Conservation (phyloP, 2,113 vertebrate genomes). For the Boulengeromyrus knoepffleri region DNA sequence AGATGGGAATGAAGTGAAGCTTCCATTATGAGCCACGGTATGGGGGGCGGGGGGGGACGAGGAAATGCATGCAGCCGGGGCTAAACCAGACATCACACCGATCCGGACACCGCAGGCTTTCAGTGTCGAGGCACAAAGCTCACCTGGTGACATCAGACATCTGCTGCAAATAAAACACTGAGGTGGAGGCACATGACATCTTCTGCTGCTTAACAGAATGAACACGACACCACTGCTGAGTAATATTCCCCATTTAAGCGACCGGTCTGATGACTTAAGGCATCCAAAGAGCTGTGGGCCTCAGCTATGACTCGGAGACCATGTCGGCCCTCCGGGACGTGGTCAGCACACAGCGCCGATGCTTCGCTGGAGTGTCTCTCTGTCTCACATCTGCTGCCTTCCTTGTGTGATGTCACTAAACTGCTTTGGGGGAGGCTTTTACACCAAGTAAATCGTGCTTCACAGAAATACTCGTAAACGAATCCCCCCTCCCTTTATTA, state of each 20-base stretch:
- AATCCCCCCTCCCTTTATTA: not conserved
- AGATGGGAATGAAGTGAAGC: not conserved
- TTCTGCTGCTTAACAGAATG: not conserved
- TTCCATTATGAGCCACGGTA: not conserved
- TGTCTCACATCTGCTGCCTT: not conserved
- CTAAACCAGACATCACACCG: not conserved
- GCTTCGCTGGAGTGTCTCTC: conserved; percentile 6
- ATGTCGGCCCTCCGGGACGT: not conserved
- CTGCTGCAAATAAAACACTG: not conserved
- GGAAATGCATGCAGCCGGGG: not conserved
- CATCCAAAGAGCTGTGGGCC: not conserved
- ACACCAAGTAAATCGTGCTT: not conserved
- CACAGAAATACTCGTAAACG: not conserved
- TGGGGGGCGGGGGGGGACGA: not conserved
- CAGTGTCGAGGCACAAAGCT: not conserved
- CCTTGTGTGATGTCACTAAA: not conserved
- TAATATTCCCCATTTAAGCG: not conserved
- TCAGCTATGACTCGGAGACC: not conserved
- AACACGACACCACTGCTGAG: not conserved
- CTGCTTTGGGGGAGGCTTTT: not conserved
- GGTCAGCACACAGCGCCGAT: not conserved
- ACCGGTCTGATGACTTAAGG: not conserved
- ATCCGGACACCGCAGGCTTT: not conserved
- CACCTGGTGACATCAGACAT: not conserved
- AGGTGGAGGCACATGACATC: not conserved